Base-by-base conservation (phyloP, 2,888 invertebrate species). In the Tiphia femorata region DNA sequence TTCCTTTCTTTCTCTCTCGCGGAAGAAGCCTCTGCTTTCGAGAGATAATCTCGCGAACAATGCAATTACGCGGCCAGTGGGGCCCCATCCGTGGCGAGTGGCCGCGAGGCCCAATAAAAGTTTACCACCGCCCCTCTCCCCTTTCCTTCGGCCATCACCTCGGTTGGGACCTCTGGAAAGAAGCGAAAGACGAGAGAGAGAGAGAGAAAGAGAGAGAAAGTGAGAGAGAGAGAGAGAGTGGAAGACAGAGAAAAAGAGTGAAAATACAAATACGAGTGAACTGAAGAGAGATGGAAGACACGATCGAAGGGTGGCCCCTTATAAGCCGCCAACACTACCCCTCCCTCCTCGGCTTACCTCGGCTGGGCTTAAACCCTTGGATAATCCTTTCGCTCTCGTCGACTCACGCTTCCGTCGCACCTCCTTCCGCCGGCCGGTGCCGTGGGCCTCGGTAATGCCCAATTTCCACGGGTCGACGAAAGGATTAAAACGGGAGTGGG, bases 71-170 rank as follows among this genome's bases (percentile, higher is more conserved):
- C 48, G 55, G 21, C 40, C 30, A 14, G 20, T n/a, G n/a, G n/a
- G n/a, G n/a, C n/a, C 4, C 30, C 30, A 12, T 37, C 14, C 7
- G 37, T 12, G 17, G 7, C 37, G 14, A 12, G n/a, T 3, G 33
- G 16, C 12, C 37, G 16, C 8, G 8, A 44, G 49, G 49, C 58
- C 56, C 67, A 66, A 68, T 73, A 73, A 75, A 75, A 64, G 20
- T 62, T 62, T 64, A 35, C 27, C 27, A 37, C 38, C 23, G 20
- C 2, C 6, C 2, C n/a, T n/a, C n/a, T n/a, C n/a, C n/a, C n/a
- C n/a, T n/a, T n/a, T n/a, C n/a, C n/a, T n/a, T n/a, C n/a, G n/a
- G n/a, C n/a, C n/a, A n/a, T n/a, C n/a, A n/a, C n/a, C n/a, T n/a
- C n/a, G n/a, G n/a, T n/a, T n/a, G n/a, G n/a, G n/a, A n/a, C n/a